Base-by-base conservation (phyloP, 2,888 invertebrate species). In the Sphinx pinastri region DNA sequence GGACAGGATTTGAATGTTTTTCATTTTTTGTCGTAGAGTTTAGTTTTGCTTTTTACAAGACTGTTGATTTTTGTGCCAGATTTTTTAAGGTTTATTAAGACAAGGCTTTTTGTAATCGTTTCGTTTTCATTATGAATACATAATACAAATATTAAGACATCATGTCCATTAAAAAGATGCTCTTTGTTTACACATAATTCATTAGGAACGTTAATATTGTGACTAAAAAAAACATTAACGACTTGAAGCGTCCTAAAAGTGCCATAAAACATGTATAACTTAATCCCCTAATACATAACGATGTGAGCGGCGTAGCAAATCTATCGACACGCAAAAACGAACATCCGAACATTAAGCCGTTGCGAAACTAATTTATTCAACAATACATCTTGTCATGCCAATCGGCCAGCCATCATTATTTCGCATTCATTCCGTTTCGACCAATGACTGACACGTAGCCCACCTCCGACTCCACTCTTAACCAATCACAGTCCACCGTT, bases 321-420 rank as follows among this genome's bases (percentile, higher is more conserved):
- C 16, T 60, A 47, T 49, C 47, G 47, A 47, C 12, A 67, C 19
- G 52, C 52, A 74, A 74, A 63, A 63, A 47, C 19, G 49, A 63
- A 19, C 3, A 6, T 16, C 19, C 19, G 63, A 63, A 47, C 63
- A 19, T 19, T 73, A 73, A 73, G 76, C 73, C 70, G 69, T 77
- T 74, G 75, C 76, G 70, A 75, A 76, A 80, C 78, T 92, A 92
- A 92, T 91, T 89, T 92, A 93, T 93, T 88, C 92, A 80, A 91
- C 88, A 90, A 90, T 89, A 87, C 83, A 76, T 87, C 86, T 82
- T 87, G 88, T 91, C 88, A 88, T 83, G 85, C 88, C 86, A 88
- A 89, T 90, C 83, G 81, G 77, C 86, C 88, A 86, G 89, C 91
- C 92, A 93, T 92, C 85, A 90, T 88, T 85, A 90, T 91, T 93